Evolutionary conservation across 1,140 invertebrate genomes (phyloP), one percentile per base, ranked within the genome.

Genomic region (Heliconius melpomene): DNA sequence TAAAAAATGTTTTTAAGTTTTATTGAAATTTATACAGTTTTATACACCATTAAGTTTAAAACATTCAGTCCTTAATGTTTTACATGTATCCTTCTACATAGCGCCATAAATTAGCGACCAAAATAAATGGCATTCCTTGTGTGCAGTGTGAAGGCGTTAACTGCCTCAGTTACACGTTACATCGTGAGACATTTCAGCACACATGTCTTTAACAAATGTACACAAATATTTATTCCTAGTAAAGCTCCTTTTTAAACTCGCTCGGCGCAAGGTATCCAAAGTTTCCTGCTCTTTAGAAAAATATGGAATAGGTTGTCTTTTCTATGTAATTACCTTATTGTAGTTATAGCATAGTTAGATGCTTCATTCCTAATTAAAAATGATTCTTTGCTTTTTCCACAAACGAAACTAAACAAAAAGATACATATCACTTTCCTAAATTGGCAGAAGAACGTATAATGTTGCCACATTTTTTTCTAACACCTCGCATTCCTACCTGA

Each of bases 81-180:
- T 66, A 66, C 26, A 66, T 16, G 60, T 29, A 57, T 23, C 54
- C 20, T 23, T 6, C 60, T 23, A 26, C 13, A 26, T 66, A 66
- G 40, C 46, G 76, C 84, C 85, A 87, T 89, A 88, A 88, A 87
- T 90, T 88, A 86, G 87, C 85, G 84, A 90, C 87, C 32, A 76
- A 75, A 78, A 83, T 83, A 83, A 81, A 79, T 75, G 40, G 78
- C 74, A 80, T 76, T 72, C 79, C 66, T 79, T 74, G 82, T 79
- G 81, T 81, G 77, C 76, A 77, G 78, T 83, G 83, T 81, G 81
- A 83, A 84, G 85, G 84, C 85, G 87, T 85, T 87, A 85, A 84
- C 84, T 85, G 80, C 84, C 74, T 80, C 70, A 29, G 50, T 81
- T 75, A 32, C 78, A 80, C 70, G 83, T 84, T 79, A 74, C 72